Conservation (phyloP, 2,113 vertebrate species). For the Zapus hudsonius region DNA sequence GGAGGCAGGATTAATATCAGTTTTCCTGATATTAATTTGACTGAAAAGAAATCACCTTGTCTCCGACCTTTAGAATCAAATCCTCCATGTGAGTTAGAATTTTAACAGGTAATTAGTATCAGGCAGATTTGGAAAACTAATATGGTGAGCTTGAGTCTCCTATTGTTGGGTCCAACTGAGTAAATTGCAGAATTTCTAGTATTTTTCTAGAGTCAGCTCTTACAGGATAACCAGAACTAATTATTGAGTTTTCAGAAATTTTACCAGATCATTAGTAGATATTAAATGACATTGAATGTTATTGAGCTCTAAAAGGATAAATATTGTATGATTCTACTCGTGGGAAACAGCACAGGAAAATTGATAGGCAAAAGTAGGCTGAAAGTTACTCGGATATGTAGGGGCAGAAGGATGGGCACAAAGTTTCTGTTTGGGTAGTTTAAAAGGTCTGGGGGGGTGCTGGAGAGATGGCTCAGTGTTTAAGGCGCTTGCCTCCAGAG, state of each 20-base stretch:
- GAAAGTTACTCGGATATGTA: neutral
- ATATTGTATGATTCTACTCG: neutral
- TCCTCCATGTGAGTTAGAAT: neutral
- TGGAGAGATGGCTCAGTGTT: no score
- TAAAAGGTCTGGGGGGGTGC: neutral
- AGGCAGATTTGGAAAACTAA: neutral
- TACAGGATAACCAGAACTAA: neutral
- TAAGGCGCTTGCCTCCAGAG: no score
- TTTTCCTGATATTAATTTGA: conserved; percentile 3
- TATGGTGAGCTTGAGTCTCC: neutral
- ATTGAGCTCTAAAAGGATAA: neutral
- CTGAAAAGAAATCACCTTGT: neutral
- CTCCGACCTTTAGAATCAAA: neutral
- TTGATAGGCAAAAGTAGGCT: neutral
- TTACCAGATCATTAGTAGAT: neutral
- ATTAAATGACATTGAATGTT: neutral
- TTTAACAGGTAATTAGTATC: neutral
- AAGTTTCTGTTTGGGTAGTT: neutral
- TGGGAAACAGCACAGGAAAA: neutral
- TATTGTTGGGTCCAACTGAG: neutral
- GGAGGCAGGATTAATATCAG: neutral
- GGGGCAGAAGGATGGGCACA: neutral
- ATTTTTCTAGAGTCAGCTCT: neutral
- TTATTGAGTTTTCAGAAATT: conserved; percentile 25
- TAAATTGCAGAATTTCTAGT: neutral